These are phyloP conservation scores for Smithornis capensis DNA, from an alignment of 2,113 vertebrate genomes.

Conservation along the genomic window DNA sequence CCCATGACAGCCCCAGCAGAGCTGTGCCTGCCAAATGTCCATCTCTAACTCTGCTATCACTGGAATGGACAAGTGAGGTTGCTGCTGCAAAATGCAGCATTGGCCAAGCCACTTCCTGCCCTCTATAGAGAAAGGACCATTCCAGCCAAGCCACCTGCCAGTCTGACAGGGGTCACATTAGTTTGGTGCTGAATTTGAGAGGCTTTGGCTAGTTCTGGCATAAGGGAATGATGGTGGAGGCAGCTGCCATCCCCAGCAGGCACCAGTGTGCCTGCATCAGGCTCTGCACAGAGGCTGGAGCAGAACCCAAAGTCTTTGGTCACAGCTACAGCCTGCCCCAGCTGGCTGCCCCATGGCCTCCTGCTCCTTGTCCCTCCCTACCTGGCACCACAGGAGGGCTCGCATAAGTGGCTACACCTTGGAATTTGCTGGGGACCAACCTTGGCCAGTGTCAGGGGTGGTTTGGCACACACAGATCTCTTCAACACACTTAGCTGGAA, in stretches of 20 bases:
- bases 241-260: neutral
- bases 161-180: accelerated
- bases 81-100: accelerated
- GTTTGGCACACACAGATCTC: accelerated
- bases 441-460: accelerated
- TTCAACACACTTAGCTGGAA: accelerated
- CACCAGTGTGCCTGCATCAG: accelerated
- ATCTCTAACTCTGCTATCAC: accelerated
- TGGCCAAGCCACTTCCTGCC: accelerated
- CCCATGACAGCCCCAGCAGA: accelerated
- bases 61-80: accelerated
- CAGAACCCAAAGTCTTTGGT: no score
- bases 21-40: no score
- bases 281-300: neutral
- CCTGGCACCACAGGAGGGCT: accelerated
- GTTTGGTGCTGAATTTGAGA: neutral
- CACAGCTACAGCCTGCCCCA: accelerated
- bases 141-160: accelerated
- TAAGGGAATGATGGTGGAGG: neutral
- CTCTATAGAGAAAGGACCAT: neutral
- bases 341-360: accelerated
- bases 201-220: neutral
- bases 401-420: accelerated
- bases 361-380: accelerated
- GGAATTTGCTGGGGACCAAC: accelerated